Percentiles rank a stretch among this genome's conserved stretches.
phyloP scores from a whole-genome alignment of 2,888 invertebrate genomes.

The Pollenia amentaria region DNA sequence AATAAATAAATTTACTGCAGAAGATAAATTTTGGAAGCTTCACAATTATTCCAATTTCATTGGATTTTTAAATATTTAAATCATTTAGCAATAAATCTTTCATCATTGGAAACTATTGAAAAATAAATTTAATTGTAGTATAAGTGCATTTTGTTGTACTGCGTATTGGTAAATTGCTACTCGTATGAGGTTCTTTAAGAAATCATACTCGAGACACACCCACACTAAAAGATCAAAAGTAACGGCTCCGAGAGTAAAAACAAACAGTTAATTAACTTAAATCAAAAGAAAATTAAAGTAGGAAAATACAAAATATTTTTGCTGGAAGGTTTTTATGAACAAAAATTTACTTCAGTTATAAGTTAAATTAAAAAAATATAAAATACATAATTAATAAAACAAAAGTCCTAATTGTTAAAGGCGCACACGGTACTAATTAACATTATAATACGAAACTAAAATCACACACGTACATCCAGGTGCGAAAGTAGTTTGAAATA shows the following conservation, averaged over 20 bases:
- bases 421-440: constrained; percentile 20
- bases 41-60: neutral
- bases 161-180: neutral
- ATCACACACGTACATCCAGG: neutral
- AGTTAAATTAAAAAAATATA: neutral
- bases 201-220: neutral
- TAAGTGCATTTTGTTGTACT: no score
- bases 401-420: constrained; percentile 27
- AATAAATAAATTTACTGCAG: neutral
- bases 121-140: no score
- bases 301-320: constrained; percentile 2
- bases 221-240: constrained; percentile 1
- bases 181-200: constrained; percentile 16
- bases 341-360: constrained; percentile 22
- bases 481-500: neutral
- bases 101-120: neutral
- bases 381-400: neutral
- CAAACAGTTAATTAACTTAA: constrained; percentile 4
- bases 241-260: constrained; percentile 26
- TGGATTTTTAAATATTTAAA: no score
- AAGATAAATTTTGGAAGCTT: neutral
- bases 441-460: neutral
- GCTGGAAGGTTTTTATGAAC: neutral
- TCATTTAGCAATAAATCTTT: neutral
- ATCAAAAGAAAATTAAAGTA: constrained; percentile 7